These are phyloP conservation scores for Drosophila incognita DNA, from an alignment of 2,888 invertebrate species.

Conservation along the genomic window DNA sequence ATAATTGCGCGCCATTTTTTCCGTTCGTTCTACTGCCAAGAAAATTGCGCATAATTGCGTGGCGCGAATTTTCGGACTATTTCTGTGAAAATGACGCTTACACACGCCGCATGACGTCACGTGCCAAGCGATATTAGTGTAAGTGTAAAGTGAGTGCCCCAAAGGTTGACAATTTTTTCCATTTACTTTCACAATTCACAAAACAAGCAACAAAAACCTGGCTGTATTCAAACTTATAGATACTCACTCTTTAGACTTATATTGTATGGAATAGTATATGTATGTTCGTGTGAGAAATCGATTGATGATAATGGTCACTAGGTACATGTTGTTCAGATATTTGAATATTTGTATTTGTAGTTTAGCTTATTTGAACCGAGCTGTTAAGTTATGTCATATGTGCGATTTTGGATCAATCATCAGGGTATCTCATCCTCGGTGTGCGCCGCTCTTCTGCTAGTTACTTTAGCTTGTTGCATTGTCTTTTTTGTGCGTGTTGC, in stretches of 20 bases:
- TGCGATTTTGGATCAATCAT: not conserved
- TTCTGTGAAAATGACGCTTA: slow-evolving; percentile 53
- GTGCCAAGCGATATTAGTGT: slow-evolving; percentile 26
- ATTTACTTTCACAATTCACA: slow-evolving; percentile 19
- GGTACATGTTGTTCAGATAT: not conserved
- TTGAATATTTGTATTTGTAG: not conserved
- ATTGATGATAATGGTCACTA: not conserved
- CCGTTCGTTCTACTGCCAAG: slow-evolving; percentile 6
- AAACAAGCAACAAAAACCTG: not conserved
- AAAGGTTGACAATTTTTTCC: slow-evolving; percentile 38
- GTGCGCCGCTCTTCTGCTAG: slow-evolving; percentile 5
- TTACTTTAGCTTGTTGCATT: slow-evolving; percentile 24
- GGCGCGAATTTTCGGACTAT: slow-evolving; percentile 22
- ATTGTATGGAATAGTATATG: not conserved
- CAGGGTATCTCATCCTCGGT: slow-evolving; percentile 29
- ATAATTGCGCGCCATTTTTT: slow-evolving; percentile 34
- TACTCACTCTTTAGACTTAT: no score
- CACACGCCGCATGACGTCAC: slow-evolving; percentile 59
- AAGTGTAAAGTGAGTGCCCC: slow-evolving; percentile 21
- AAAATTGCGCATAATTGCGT: slow-evolving; percentile 60
- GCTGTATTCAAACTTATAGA: not conserved
- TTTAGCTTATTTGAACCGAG: not conserved
- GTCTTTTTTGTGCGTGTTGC: slow-evolving; percentile 13
- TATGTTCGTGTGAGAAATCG: not conserved
- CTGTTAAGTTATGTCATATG: not conserved